Base-by-base conservation (phyloP, 2,888 invertebrate species). In the Drosophila pegasa region DNA sequence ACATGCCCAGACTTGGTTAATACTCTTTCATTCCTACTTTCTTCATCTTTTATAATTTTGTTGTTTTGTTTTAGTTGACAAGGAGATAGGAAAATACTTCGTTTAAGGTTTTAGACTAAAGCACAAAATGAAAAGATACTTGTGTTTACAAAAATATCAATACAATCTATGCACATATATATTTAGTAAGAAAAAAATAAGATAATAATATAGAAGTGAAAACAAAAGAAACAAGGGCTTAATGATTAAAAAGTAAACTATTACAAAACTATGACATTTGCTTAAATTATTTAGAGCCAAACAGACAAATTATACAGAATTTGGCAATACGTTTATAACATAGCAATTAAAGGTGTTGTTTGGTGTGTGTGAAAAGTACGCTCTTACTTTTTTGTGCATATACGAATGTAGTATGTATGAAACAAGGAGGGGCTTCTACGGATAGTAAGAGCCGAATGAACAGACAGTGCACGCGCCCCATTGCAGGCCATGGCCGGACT, bases 91-190 rank as follows among this genome's bases (percentile, higher is more conserved):
- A 29, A 63, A 63, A 57, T 57, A 37, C 61, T 48, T 43, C 2
- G n/a, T 5, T 43, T 50, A 27, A n/a, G 40, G n/a, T 16, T 48
- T 9, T 45, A 31, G 33, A 51, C 61, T 48, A 68, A 22, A 45
- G 33, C 50, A 47, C 54, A 71, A 72, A 72, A 55, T 59, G 31
- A 79, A 81, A 81, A 71, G 61, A 64, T 60, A 38, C 10, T 60
- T 57, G 60, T 48, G 60, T 57, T 80, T 80, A 79, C 71, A 80
- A 78, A 84, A 80, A 78, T 84, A 63, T 71, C 33, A 52, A 74
- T 78, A 74, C 41, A 73, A 58, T 55, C 58, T 65, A 72, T 72
- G 60, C 33, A 71, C 60, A 45, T 58, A 51, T 72, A 76, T 64
- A 75, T 63, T 76, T 66, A 63, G 54, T 57, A 45, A 38, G 59